These are phyloP conservation scores for Plemyria rubiginata DNA, from an alignment of 2,888 invertebrate genomes.

Conservation along the genomic window DNA sequence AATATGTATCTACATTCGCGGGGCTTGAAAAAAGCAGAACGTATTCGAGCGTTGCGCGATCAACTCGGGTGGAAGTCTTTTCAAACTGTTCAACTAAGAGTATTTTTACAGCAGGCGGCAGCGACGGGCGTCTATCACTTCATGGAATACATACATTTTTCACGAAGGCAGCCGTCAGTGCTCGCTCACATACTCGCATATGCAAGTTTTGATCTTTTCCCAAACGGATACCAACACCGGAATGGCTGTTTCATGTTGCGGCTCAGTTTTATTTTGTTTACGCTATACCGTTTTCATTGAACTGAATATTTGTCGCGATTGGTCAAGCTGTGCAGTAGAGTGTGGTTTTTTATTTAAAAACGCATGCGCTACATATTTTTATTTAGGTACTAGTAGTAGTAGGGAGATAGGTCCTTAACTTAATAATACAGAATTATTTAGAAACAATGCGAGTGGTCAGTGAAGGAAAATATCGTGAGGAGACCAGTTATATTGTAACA, in stretches of 20 bases:
- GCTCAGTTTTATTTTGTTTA: constrained; percentile 39
- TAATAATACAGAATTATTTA: too few species aligned
- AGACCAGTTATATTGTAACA: too few species aligned
- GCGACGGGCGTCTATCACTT: constrained; percentile 46
- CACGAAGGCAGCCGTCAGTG: constrained; percentile 61
- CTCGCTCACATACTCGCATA: constrained; percentile 48
- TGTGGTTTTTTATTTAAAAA: background rate
- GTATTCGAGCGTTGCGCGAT: constrained; percentile 46
- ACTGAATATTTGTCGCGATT: constrained; percentile 14
- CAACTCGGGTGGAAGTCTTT: constrained; percentile 61
- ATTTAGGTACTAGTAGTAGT: too few species aligned
- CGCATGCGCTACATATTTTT: too few species aligned
- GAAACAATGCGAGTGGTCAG: too few species aligned
- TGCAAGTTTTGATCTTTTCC: constrained; percentile 52
- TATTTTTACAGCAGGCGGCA: constrained; percentile 47
- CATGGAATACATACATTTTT: constrained; percentile 68
- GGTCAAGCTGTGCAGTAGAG: background rate
- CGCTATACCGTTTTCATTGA: constrained; percentile 24
- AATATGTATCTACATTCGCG: constrained; percentile 48
- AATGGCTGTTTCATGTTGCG: constrained; percentile 40
- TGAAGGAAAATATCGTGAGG: too few species aligned
- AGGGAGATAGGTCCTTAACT: too few species aligned
- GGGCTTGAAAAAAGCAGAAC: constrained; percentile 47
- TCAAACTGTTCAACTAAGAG: constrained; percentile 61
- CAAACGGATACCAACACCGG: constrained; percentile 42